phyloP scores from a whole-genome alignment of 2,113 vertebrate species.

The Ranitomeya imitator region DNA sequence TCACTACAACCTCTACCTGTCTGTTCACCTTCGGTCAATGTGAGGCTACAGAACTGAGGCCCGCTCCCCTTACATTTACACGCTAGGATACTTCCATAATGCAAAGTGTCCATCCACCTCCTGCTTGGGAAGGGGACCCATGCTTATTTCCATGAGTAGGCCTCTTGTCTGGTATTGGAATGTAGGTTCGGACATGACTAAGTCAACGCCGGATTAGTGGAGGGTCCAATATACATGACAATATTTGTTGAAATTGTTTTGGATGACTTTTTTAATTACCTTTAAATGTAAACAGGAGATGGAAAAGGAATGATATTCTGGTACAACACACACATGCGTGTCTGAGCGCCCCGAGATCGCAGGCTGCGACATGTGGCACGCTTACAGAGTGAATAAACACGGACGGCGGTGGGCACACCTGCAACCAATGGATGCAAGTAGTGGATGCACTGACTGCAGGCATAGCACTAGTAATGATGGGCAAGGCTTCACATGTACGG shows the following conservation, averaged over 20 bases:
- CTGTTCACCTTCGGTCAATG: not conserved
- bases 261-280: too few relatives aligned
- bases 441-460: not conserved
- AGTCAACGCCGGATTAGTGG: too few relatives aligned
- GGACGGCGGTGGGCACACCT: not conserved
- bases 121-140: too few relatives aligned
- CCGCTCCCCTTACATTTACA: not conserved
- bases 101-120: not conserved
- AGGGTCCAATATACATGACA: too few relatives aligned
- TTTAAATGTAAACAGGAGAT: too few relatives aligned
- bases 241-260: too few relatives aligned
- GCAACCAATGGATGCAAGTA: not conserved
- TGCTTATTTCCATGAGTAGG: not conserved
- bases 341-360: not conserved
- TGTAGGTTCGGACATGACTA: too few relatives aligned
- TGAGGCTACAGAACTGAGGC: not conserved
- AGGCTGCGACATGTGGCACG: not conserved
- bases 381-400: not conserved
- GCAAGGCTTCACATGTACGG: not conserved
- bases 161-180: too few relatives aligned
- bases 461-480: not conserved
- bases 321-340: not conserved
- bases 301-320: not conserved
- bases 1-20: constrained; percentile 30
- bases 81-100: not conserved